Evolutionary conservation across 1,140 invertebrate genomes (phyloP), one percentile per base, ranked within the genome.

Genomic region (Helicorthomorpha holstii): DNA sequence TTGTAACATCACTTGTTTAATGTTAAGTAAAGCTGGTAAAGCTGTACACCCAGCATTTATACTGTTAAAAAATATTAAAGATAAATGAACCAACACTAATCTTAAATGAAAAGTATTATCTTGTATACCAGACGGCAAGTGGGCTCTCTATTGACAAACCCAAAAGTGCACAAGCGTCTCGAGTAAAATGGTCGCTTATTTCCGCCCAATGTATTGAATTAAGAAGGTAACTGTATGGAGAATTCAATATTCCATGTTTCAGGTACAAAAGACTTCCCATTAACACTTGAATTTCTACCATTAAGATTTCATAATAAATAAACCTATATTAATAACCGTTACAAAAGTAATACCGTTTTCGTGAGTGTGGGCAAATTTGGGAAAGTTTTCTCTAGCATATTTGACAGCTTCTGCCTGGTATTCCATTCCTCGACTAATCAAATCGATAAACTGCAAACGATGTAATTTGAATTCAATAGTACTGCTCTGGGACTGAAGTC

Each of bases 1-100:
- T 54, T 95, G 88, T 65, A 86, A 81, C 90, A 98, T 96, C 0
- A 90, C 85, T 77, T 96, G 85, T 71, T 89, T 83, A 60, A 94
- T 85, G 67, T 93, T 96, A 27, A 96, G 73, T 52, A 98, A 72
- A 48, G 92, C 89, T 27, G 93, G 93, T 55, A 97, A 70, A 26
- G 93, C 90, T 44, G 81, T 83, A 61, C 88, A 92, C 50, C 93
- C 93, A 48, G 91, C 90, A 64, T 87, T 85, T 54, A 95, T 82
- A 58, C 81, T 83, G n/a, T n/a, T n/a, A n/a, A n/a, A n/a, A n/a
- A n/a, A n/a, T n/a, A n/a, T n/a, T n/a, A n/a, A n/a, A 34, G 16
- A 34, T 34, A 34, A 7, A 16, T 16, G 16, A 34, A 34, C 7
- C 29, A 34, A 34, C 29, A 34, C 29, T 7, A 34, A 7, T 34